Percentiles rank a stretch among this genome's conserved stretches.
Conservation (phyloP, 2,888 invertebrate species). For the Galeopsomyia nigrocyanea region DNA sequence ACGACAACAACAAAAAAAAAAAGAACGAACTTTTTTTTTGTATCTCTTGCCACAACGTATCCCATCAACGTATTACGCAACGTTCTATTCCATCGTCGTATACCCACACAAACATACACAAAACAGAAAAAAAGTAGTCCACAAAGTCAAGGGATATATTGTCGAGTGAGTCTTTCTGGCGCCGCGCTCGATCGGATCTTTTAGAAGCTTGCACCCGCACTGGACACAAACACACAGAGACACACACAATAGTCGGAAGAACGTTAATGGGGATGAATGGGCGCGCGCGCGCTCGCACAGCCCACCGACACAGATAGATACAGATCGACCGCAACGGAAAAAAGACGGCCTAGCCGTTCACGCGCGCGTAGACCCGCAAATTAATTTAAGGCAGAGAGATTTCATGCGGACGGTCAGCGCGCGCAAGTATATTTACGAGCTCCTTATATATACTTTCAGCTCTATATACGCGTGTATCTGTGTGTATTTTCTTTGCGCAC, state of each 20-base stretch:
- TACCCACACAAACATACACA: neutral
- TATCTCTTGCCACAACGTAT: too few species aligned
- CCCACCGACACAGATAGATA: slow-evolving; percentile 16
- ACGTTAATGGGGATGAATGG: slow-evolving; percentile 43
- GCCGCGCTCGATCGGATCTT: slow-evolving; percentile 39
- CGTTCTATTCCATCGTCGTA: neutral
- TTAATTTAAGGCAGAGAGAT: slow-evolving; percentile 41
- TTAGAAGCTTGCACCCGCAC: neutral
- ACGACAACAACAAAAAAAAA: too few species aligned
- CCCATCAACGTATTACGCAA: neutral
- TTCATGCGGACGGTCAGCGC: slow-evolving; percentile 5
- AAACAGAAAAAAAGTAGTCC: neutral
- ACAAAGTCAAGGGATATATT: neutral
- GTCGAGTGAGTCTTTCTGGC: neutral
- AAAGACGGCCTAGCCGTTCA: neutral
- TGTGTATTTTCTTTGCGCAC: neutral
- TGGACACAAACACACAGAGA: too few species aligned
- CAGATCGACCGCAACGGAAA: slow-evolving; percentile 18
- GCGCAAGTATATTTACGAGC: slow-evolving; percentile 35
- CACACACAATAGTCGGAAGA: slow-evolving; percentile 38
- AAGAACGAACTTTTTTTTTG: too few species aligned
- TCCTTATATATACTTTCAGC: slow-evolving; percentile 8
- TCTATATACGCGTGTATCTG: neutral
- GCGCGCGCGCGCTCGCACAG: neutral
- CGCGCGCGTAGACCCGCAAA: slow-evolving; percentile 13